phyloP scores from a whole-genome alignment of 1,140 invertebrate genomes.

The Archivesica marissinica region DNA sequence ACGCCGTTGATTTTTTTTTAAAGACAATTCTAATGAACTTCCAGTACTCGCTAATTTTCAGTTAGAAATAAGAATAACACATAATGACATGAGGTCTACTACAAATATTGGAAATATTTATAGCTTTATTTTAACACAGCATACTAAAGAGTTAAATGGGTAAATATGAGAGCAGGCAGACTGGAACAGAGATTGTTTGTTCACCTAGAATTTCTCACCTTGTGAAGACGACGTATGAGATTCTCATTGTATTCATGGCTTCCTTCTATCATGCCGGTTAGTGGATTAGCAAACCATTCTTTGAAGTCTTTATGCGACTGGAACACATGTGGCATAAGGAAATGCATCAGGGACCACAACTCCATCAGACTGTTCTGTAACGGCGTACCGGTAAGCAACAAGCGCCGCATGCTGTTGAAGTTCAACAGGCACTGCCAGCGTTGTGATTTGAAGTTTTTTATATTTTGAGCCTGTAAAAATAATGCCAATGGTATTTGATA shows the following conservation, averaged over 20 bases:
- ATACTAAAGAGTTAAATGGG: background rate
- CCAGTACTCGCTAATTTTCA: too few species aligned
- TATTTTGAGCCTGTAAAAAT: conserved; percentile 94
- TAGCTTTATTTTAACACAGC: too few species aligned
- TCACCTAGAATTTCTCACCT: conserved; percentile 87
- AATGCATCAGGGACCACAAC: conserved; percentile 99
- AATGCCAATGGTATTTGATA: too few species aligned
- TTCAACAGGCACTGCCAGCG: conserved; percentile 99
- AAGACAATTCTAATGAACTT: too few species aligned
- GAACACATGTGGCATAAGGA: conserved; percentile 99
- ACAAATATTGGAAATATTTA: too few species aligned
- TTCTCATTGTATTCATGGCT: conserved; percentile 97
- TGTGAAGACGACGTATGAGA: conserved; percentile 97
- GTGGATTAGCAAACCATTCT: conserved; percentile 99
- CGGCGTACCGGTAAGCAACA: conserved; percentile 98
- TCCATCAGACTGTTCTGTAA: conserved; percentile 99
- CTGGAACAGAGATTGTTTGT: too few species aligned
- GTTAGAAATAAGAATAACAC: too few species aligned
- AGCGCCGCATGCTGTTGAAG: conserved; percentile 96
- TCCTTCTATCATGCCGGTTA: conserved; percentile 99
- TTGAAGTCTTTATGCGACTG: conserved; percentile 98
- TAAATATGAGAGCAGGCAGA: background rate
- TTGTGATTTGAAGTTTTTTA: conserved; percentile 99
- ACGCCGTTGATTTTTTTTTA: too few species aligned
- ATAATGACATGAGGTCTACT: too few species aligned